A percentile compares a stretch with the other conserved stretches of the same genome.
Conservation (phyloP, 2,888 invertebrate species). For the Litoditis marina region DNA sequence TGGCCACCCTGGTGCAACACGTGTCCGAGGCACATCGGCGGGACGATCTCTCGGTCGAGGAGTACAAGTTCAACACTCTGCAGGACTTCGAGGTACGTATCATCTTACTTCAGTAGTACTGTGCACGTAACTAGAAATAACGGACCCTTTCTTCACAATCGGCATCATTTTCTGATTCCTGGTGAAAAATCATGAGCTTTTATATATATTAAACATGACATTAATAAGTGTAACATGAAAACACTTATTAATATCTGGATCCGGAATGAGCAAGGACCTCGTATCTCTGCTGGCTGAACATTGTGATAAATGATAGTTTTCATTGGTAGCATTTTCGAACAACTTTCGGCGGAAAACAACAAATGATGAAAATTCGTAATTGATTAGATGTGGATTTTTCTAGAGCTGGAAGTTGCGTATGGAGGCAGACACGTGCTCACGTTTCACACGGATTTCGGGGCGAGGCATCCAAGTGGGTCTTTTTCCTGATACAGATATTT, state of each 20-base stretch:
- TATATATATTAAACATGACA: too few species aligned
- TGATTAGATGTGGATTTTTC: not conserved
- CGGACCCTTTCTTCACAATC: too few species aligned
- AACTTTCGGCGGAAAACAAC: too few species aligned
- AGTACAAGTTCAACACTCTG: conserved; percentile 20
- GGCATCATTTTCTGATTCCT: too few species aligned
- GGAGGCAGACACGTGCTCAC: conserved; percentile 26
- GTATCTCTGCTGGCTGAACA: too few species aligned
- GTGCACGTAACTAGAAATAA: too few species aligned
- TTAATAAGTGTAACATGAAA: too few species aligned
- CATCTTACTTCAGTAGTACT: not conserved
- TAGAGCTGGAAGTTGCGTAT: conserved; percentile 22
- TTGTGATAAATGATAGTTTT: too few species aligned
- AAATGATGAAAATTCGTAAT: too few species aligned
- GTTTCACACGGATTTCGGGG: conserved; percentile 24
- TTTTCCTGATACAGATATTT: conserved; percentile 12
- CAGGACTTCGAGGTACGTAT: conserved; percentile 24
- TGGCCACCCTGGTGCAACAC: conserved; percentile 26
- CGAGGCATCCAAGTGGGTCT: conserved; percentile 8
- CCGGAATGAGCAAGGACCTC: not conserved
- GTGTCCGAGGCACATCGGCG: conserved; percentile 18
- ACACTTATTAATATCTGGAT: too few species aligned
- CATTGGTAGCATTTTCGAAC: not conserved
- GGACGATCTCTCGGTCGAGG: conserved; percentile 23
- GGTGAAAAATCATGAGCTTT: too few species aligned